Evolutionary conservation across 2,113 vertebrate species (phyloP).

Genomic region (Elanoides forficatus): DNA sequence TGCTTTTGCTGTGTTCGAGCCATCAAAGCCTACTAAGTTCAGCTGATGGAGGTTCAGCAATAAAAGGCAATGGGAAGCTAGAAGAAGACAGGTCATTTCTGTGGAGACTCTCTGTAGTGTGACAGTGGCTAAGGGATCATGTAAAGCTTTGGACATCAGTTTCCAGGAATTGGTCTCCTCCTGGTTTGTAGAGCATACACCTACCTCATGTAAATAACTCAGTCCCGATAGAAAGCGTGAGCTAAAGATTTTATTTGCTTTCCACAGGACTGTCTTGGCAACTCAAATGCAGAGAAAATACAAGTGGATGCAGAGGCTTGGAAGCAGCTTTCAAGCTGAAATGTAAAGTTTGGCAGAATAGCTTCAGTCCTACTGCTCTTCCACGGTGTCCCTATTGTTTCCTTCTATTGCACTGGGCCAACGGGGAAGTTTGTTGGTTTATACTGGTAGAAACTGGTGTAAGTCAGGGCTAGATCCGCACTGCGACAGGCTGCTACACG

Average conservation of each 20-base stretch:
- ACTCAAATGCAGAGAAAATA: background rate
- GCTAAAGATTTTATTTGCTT: background rate
- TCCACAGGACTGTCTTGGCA: background rate
- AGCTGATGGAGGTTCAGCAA: background rate
- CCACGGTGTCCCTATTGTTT: fast-evolving
- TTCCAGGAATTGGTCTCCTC: background rate
- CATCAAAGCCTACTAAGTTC: background rate
- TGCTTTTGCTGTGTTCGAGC: background rate
- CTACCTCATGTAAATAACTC: background rate
- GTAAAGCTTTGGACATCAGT: background rate
- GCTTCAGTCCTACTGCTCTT: background rate
- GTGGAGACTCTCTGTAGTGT: background rate
- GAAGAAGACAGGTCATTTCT: background rate
- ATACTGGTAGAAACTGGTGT: background rate
- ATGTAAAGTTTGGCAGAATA: background rate
- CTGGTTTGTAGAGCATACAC: background rate
- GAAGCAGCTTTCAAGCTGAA: background rate
- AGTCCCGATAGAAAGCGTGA: background rate
- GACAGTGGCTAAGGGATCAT: background rate
- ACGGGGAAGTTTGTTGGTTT: background rate
- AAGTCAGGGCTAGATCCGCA: background rate
- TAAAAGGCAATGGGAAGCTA: background rate
- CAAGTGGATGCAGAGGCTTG: background rate
- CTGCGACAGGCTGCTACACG: background rate
- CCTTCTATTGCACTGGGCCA: background rate